Conservation (phyloP, 1,140 invertebrate species). For the Limonius californicus region DNA sequence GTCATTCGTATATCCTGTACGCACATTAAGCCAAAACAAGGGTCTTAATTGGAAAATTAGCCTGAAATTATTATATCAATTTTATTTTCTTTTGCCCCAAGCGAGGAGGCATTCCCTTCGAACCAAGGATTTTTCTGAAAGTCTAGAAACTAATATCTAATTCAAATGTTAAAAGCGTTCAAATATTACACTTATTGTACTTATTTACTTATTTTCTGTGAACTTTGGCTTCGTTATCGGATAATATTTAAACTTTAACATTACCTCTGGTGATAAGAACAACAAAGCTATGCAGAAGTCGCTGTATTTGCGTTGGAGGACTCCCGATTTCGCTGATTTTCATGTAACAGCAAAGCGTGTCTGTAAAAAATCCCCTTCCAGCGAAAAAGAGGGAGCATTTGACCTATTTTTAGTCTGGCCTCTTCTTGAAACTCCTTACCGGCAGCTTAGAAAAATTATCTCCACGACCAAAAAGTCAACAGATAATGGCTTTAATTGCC, state of each 20-base stretch:
- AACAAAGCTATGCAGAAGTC: background rate
- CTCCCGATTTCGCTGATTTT: background rate
- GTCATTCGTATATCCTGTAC: conserved; percentile 12
- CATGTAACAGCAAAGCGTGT: background rate
- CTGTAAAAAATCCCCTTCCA: background rate
- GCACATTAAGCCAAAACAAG: conserved; percentile 1
- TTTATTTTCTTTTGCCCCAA: no score
- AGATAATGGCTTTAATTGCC: no score
- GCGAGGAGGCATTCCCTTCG: no score
- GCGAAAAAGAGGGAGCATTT: background rate
- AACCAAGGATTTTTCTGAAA: no score
- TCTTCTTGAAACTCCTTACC: no score
- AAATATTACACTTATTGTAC: background rate
- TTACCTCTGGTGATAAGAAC: background rate
- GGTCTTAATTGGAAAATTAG: conserved; percentile 10
- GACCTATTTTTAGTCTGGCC: no score
- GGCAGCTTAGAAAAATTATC: no score
- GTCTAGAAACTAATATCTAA: conserved; percentile 2
- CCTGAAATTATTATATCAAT: background rate
- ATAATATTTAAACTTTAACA: background rate
- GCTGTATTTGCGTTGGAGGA: background rate
- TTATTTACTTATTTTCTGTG: background rate
- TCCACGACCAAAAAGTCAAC: no score
- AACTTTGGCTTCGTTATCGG: background rate
- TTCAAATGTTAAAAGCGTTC: background rate